phyloP scores from a whole-genome alignment of 2,113 vertebrate species.

The Mastomys coucha region DNA sequence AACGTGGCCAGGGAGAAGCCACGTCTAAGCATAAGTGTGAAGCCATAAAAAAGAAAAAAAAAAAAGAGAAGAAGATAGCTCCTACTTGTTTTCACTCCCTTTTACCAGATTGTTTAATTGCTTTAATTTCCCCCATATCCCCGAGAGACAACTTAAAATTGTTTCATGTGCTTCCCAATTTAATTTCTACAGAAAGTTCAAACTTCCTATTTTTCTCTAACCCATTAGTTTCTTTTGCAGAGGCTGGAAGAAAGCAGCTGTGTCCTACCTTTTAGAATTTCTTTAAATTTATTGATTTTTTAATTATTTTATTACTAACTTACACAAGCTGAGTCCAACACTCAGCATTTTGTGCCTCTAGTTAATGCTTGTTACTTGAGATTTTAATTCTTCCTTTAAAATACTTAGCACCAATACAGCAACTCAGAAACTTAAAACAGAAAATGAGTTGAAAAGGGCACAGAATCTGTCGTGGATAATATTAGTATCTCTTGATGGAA shows the following conservation, averaged over 20 bases:
- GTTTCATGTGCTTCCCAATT: constrained; percentile 45
- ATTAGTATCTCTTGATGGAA: background rate
- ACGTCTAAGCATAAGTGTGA: background rate
- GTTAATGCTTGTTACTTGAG: background rate
- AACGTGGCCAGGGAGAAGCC: background rate
- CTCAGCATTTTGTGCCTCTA: background rate
- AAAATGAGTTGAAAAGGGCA: background rate
- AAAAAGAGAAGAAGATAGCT: background rate
- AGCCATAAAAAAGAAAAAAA: background rate
- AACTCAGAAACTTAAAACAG: background rate
- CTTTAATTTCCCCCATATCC: constrained; percentile 66
- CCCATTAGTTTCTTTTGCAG: background rate
- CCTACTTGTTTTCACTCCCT: background rate
- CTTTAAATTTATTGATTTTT: too few species aligned
- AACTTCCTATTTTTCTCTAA: background rate
- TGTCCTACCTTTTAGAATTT: constrained; percentile 17
- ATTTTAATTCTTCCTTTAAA: constrained; percentile 43
- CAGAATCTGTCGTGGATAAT: background rate
- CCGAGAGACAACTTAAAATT: constrained; percentile 51
- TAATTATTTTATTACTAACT: constrained; percentile 20
- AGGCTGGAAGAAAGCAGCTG: background rate
- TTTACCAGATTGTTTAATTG: constrained; percentile 62
- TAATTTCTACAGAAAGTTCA: constrained; percentile 56
- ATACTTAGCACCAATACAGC: background rate
- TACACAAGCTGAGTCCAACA: background rate